Evolutionary conservation across 2,113 vertebrate genomes (phyloP), one percentile per base, ranked within the genome.

Genomic region (Tyto alba): DNA sequence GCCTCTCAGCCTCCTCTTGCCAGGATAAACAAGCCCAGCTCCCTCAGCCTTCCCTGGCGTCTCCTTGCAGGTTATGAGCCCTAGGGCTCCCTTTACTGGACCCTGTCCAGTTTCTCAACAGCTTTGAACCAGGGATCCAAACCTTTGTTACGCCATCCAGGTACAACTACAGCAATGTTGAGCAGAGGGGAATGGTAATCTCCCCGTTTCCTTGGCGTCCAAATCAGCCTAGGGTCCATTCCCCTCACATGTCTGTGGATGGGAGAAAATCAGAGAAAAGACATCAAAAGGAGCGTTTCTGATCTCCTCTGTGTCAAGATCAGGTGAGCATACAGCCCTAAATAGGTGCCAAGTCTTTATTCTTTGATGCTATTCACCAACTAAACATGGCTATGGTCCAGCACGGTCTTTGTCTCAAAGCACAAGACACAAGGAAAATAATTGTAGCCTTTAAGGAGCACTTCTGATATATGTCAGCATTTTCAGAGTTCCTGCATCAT

Each of bases 271-370:
- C 53, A 41, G 30, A 66, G 57, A 55, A 47, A 26, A 74, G n/a
- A 22, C n/a, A 66, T 10, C 47, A 8, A 62, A 84, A 47, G 29
- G 38, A 81, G 79, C 83, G 59, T 57, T 82, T 63, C 30, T 63
- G 29, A 21, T 60, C 47, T 73, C 43, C 62, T 76, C 34, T 2
- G 3, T 60, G 56, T 23, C 64, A 63, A 0, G 0, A 48, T 25
- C 18, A 32, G 80, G 50, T 62, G 79, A 81, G 41, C 2, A 3
- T 9, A 36, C 30, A 72, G 57, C 74, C 76, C 83, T 79, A 63
- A 10, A 50, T 0, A 62, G 38, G 27, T 64, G 60, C 47, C 60
- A 66, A 52, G 52, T 30, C 91, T 60, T 81, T 63, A 13, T n/a
- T 55, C 76, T 53, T 55, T 67, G 83, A 45, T 75, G 66, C 64